Evolutionary conservation across 2,888 invertebrate species (phyloP).

Genomic region (Drosophila pseudotalamancana): DNA sequence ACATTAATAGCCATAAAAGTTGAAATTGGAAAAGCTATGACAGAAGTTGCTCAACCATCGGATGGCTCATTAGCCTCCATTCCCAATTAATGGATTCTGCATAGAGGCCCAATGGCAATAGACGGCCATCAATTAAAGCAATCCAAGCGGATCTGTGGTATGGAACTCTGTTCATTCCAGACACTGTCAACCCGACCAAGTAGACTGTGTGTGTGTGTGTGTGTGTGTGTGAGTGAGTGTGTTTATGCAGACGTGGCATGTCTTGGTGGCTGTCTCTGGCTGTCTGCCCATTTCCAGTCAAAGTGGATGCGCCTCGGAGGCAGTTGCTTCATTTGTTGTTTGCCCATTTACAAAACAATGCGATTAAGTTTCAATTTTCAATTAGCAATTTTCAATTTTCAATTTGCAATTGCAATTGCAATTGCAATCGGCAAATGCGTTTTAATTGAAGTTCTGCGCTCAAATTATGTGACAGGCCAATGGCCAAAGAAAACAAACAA

Average conservation of each 20-base stretch:
- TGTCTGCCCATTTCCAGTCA: slow-evolving; percentile 34
- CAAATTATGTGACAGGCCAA: slow-evolving; percentile 55
- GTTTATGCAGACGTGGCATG: slow-evolving; percentile 3
- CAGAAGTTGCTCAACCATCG: slow-evolving; percentile 39
- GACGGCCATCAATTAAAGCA: slow-evolving; percentile 62
- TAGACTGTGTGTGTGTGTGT: neutral
- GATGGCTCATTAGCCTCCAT: slow-evolving; percentile 55
- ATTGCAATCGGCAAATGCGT: slow-evolving; percentile 38
- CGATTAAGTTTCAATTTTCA: slow-evolving; percentile 70
- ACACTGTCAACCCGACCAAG: slow-evolving; percentile 23
- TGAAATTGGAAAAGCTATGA: slow-evolving; percentile 26
- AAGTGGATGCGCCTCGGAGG: slow-evolving; percentile 38
- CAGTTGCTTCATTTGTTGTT: slow-evolving; percentile 21
- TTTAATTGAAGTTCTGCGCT: slow-evolving; percentile 66
- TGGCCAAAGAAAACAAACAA: slow-evolving; percentile 59
- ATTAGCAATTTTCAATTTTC: slow-evolving; percentile 31
- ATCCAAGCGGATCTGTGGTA: slow-evolving; percentile 45
- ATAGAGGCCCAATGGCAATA: slow-evolving; percentile 33
- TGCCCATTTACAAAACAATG: slow-evolving; percentile 52
- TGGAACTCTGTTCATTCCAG: slow-evolving; percentile 20
- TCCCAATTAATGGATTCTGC: slow-evolving; percentile 46
- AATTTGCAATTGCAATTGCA: slow-evolving; percentile 25
- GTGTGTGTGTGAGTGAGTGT: too few relatives aligned
- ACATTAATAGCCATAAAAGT: slow-evolving; percentile 42
- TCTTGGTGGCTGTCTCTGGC: slow-evolving; percentile 43